Percentiles rank a stretch among this genome's conserved stretches.
phyloP scores from a whole-genome alignment of 92 coral and sea anemone genomes.

The Isaurus tuberculatus region DNA sequence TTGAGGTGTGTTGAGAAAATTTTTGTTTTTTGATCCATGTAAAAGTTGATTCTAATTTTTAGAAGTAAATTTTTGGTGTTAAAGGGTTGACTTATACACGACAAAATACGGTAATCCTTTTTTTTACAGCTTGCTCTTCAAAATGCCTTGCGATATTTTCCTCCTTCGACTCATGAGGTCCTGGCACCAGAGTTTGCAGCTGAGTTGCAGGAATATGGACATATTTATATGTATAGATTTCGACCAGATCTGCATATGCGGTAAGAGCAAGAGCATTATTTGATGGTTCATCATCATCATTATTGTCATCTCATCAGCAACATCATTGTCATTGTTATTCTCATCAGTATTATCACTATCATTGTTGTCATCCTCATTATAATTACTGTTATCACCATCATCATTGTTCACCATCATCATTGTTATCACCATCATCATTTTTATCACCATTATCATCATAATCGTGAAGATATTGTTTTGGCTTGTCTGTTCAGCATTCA shows the following conservation, averaged over 20 bases:
- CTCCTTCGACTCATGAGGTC: slow-evolving; percentile 75
- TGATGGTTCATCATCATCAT: not conserved
- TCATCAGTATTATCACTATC: too few species aligned
- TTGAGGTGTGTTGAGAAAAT: too few species aligned
- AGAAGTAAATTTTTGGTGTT: too few species aligned
- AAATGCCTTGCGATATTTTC: slow-evolving; percentile 95
- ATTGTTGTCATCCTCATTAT: not conserved
- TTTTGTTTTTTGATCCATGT: too few species aligned
- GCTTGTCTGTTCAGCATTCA: too few species aligned
- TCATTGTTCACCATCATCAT: not conserved
- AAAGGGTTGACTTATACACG: too few species aligned
- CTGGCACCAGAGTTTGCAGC: slow-evolving; percentile 95
- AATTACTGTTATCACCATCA: not conserved
- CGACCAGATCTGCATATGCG: slow-evolving; percentile 93
- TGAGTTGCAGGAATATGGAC: slow-evolving; percentile 90
- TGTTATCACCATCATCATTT: too few species aligned
- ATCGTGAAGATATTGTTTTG: too few species aligned
- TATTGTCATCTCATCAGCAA: not conserved
- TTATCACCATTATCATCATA: too few species aligned
- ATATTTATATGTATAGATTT: slow-evolving; percentile 98
- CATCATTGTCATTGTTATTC: too few species aligned
- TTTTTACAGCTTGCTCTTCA: slow-evolving; percentile 86
- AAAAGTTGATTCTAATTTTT: too few species aligned
- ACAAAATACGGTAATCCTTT: too few species aligned
- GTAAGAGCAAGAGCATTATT: slow-evolving; percentile 46